Percentiles rank a stretch among this genome's conserved stretches.
These are phyloP conservation scores for Stigmatopora nigra DNA, from an alignment of 2,113 vertebrate genomes.

Conservation along the genomic window DNA sequence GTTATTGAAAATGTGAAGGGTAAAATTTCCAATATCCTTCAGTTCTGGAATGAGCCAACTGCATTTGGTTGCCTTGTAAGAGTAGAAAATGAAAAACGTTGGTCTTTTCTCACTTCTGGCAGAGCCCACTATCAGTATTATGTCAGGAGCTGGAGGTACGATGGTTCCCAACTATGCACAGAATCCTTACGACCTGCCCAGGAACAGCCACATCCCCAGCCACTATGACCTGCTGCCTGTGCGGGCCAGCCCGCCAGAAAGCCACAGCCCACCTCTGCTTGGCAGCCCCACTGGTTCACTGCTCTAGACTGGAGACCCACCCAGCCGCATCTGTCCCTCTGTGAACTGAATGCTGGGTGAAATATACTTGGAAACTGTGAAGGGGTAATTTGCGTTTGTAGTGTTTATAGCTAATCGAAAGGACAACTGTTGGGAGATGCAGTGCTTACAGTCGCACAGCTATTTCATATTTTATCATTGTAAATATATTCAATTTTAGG, in stretches of 20 bases:
- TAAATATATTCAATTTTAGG: conserved; percentile 19
- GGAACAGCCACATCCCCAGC: conserved; percentile 86
- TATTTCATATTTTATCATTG: conserved; percentile 21
- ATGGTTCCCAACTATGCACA: conserved; percentile 75
- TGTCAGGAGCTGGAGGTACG: conserved; percentile 64
- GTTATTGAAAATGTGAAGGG: no score
- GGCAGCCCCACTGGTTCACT: conserved; percentile 72
- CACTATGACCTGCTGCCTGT: conserved; percentile 89
- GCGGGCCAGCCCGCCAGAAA: conserved; percentile 70
- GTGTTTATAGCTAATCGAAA: neutral
- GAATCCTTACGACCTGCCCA: conserved; percentile 83
- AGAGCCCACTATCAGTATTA: conserved; percentile 84
- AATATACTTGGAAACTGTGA: conserved; percentile 15
- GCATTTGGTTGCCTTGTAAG: neutral
- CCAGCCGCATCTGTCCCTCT: neutral
- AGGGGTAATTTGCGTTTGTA: neutral
- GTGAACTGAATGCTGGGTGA: conserved; percentile 4
- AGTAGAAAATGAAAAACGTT: neutral
- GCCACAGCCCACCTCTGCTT: conserved; percentile 63
- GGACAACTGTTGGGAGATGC: neutral
- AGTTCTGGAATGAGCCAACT: no score
- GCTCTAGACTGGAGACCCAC: conserved; percentile 32
- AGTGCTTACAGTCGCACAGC: neutral
- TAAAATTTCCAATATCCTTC: no score
- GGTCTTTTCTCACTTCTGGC: conserved; percentile 25